Percentiles rank a stretch among this genome's conserved stretches.
Conservation (phyloP, 2,113 vertebrate genomes). For the Aspidoscelis tigris region DNA sequence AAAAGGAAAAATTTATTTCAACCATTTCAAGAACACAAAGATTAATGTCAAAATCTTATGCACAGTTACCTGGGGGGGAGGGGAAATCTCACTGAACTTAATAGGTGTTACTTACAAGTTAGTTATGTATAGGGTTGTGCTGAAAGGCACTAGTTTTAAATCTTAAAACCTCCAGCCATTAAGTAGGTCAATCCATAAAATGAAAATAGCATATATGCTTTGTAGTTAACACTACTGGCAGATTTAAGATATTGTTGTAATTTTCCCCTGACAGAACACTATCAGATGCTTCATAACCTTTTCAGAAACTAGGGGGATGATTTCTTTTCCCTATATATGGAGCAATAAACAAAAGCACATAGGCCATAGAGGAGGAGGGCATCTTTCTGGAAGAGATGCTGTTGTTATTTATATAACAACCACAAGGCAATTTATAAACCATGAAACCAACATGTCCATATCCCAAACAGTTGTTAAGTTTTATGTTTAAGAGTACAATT, state of each 20-base stretch:
- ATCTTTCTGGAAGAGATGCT: not conserved
- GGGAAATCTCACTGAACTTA: not conserved
- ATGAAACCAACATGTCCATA: not conserved
- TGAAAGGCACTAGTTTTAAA: not conserved
- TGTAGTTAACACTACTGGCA: not conserved
- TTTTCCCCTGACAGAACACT: not conserved
- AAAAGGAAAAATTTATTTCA: not conserved
- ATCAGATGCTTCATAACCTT: constrained; percentile 12
- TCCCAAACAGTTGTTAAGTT: not conserved
- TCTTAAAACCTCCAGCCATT: not conserved
- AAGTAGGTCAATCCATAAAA: not conserved
- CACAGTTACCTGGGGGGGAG: not conserved
- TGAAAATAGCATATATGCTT: not conserved
- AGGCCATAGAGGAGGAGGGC: too few species aligned
- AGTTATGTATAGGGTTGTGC: not conserved
- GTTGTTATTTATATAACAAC: not conserved
- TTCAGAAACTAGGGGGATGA: not conserved
- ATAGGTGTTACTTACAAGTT: not conserved
- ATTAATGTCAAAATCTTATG: not conserved
- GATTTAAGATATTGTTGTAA: constrained; percentile 3
- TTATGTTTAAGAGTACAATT: not conserved
- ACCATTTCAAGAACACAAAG: not conserved
- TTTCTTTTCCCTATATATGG: not conserved
- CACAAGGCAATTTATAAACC: not conserved
- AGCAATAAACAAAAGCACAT: not conserved